Evolutionary conservation across 2,888 invertebrate genomes (phyloP).

Genomic region (Philereme transversata): DNA sequence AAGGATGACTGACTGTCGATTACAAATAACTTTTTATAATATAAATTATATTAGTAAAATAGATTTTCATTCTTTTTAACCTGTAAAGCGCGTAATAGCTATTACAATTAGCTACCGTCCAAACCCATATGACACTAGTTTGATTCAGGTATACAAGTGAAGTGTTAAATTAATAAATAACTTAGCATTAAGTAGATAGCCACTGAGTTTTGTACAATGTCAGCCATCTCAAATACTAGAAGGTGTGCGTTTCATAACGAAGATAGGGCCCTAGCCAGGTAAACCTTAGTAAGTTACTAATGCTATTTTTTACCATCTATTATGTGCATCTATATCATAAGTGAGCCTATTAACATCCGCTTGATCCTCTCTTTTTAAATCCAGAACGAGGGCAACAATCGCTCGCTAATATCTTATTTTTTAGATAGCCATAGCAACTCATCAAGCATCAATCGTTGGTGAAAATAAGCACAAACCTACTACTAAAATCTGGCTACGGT

Average conservation of each 20-base stretch:
- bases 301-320: neutral
- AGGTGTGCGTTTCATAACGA: conserved; percentile 42
- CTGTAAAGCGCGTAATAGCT: conserved; percentile 5
- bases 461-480: no score
- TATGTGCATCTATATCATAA: no score
- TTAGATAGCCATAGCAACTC: no score
- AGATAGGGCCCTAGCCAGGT: neutral
- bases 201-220: conserved; percentile 78
- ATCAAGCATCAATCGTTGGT: neutral
- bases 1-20: conserved; percentile 55
- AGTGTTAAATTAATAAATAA: conserved; percentile 68
- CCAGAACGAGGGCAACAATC: neutral
- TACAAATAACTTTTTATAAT: conserved; percentile 31
- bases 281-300: neutral
- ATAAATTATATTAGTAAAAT: conserved; percentile 29
- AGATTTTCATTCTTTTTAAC: conserved; percentile 24
- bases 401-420: no score
- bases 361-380: neutral
- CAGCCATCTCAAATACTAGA: conserved; percentile 67
- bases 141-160: conserved; percentile 32
- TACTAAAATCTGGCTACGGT: neutral
- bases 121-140: conserved; percentile 29
- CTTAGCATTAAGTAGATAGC: conserved; percentile 67
- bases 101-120: conserved; percentile 6
- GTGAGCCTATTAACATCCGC: neutral